Evolutionary conservation across 2,797 vertebrate species (phyloP).

Genomic region (Ctenopoma multispine): DNA sequence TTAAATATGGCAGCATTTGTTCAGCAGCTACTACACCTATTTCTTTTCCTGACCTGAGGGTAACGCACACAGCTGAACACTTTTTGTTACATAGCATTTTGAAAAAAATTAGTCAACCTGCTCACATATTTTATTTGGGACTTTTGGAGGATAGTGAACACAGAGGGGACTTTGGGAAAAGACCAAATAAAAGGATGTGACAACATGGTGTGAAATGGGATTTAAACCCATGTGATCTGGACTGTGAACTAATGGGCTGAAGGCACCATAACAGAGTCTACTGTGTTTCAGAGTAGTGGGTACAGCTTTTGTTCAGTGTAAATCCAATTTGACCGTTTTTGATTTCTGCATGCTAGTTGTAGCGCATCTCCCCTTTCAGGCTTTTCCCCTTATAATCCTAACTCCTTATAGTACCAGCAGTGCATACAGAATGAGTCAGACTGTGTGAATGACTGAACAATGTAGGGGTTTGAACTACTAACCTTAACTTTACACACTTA

Average conservation of each 20-base stretch:
- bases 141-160: slow-evolving; percentile 34
- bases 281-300: slow-evolving; percentile 49
- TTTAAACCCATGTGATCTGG: slow-evolving; percentile 70
- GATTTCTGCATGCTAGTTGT: slow-evolving; percentile 55
- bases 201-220: slow-evolving; percentile 76
- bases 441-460: slow-evolving; percentile 36
- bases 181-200: slow-evolving; percentile 60
- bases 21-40: slow-evolving; percentile 7
- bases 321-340: slow-evolving; percentile 75
- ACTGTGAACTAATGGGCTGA: slow-evolving; percentile 66
- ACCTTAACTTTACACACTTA: slow-evolving; percentile 18
- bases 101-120: slow-evolving; percentile 19
- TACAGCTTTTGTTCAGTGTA: slow-evolving; percentile 62
- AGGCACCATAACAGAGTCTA: slow-evolving; percentile 60
- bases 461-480: slow-evolving; percentile 44
- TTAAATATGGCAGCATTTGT: slow-evolving; percentile 36
- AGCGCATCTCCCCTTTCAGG: slow-evolving; percentile 49
- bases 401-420: slow-evolving; percentile 28
- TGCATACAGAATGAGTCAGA: slow-evolving; percentile 26
- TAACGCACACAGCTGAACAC: slow-evolving; percentile 9
- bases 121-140: slow-evolving; percentile 32
- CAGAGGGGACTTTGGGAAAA: slow-evolving; percentile 27
- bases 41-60: slow-evolving; percentile 32
- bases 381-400: slow-evolving; percentile 50
- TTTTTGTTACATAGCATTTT: slow-evolving; percentile 5